phyloP scores from a whole-genome alignment of 2,888 invertebrate genomes.

The Priocnemis perturbator region DNA sequence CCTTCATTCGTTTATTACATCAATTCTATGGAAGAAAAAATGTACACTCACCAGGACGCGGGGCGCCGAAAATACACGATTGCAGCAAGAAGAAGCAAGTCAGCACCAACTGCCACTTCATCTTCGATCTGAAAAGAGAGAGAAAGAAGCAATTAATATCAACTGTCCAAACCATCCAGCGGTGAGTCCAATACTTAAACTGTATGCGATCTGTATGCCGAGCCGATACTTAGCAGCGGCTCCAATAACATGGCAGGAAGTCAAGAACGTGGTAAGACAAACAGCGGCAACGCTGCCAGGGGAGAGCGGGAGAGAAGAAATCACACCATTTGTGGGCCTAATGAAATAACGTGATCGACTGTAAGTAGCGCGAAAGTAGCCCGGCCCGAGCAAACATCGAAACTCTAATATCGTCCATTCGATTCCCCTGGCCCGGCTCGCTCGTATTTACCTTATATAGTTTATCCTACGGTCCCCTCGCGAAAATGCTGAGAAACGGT shows the following conservation, averaged over 20 bases:
- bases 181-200: too few relatives aligned
- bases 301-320: neutral
- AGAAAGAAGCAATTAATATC: neutral
- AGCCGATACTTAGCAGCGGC: too few relatives aligned
- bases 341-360: slow-evolving; percentile 25
- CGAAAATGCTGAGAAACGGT: slow-evolving; percentile 35
- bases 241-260: neutral
- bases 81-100: slow-evolving; percentile 65
- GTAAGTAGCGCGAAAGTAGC: slow-evolving; percentile 29
- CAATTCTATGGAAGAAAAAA: neutral
- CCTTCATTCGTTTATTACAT: too few relatives aligned
- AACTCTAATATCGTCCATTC: slow-evolving; percentile 29
- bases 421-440: neutral
- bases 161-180: slow-evolving; percentile 5
- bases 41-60: slow-evolving; percentile 62
- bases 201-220: too few relatives aligned
- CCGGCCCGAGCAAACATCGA: slow-evolving; percentile 25
- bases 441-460: slow-evolving; percentile 21
- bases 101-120: slow-evolving; percentile 70
- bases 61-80: slow-evolving; percentile 64
- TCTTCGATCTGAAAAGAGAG: slow-evolving; percentile 59
- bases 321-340: neutral
- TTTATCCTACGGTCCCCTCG: slow-evolving; percentile 30
- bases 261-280: neutral
- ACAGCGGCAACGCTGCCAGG: neutral